Evolutionary conservation across 2,797 vertebrate species (phyloP), one percentile per base, ranked within the genome.

Genomic region (Sciurus carolinensis): DNA sequence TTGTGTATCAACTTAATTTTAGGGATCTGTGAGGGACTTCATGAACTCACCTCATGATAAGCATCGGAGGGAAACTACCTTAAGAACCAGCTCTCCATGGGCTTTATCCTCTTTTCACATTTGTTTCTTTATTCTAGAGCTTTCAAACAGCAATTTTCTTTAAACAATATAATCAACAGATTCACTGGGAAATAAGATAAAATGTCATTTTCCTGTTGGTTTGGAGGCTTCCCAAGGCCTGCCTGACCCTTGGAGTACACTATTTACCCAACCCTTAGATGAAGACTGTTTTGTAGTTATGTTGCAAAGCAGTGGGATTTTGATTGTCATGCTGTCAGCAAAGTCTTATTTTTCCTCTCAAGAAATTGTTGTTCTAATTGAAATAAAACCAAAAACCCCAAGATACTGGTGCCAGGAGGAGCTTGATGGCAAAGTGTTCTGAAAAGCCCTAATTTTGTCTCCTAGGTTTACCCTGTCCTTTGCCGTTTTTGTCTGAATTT

Each of bases 161-260:
- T 96, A 90, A 97, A 90, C 62, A 93, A 92, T 88, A 72, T 87
- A 95, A 97, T 97, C 80, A 93, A 86, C 47, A 3, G 79, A 91
- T 36, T 96, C 96, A 92, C 88, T 96, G 86, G 96, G 94, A 33
- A 87, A 67, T 81, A 79, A 85, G 92, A 95, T 69, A 87, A 97
- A 96, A 90, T 79, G 88, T 24, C 39, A 88, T 83, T 90, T 97
- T 81, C 72, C 86, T 90, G 22, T 90, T 91, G 84, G 57, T 67
- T 66, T 92, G 42, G 77, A 81, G 64, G 44, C 71, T 84, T 77
- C 73, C 59, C 50, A 85, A 90, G 8, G 8, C 64, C 75, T 80
- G 1, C 17, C 52, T 85, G 72, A 75, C 39, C 42, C 15, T 77
- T 12, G 14, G 36, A 66, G 18, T 71, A 66, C 69, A 62, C 82